Evolutionary conservation across 2,113 vertebrate species (phyloP).

Genomic region (Actinemys pallida): DNA sequence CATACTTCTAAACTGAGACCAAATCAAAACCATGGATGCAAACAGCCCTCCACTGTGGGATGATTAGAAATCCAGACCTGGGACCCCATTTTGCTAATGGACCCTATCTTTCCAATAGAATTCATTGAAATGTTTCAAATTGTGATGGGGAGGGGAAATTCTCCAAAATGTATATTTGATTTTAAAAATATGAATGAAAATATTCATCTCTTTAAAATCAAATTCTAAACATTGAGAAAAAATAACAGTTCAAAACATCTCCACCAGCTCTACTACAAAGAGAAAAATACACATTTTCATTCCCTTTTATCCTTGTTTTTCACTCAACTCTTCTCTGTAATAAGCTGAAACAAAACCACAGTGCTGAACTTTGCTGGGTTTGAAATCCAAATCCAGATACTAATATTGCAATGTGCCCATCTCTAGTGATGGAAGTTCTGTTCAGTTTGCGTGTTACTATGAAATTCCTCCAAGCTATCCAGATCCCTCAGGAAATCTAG

Average conservation of each 20-base stretch:
- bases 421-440: background rate
- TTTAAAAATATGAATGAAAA: background rate
- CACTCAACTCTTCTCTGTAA: background rate
- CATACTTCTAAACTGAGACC: background rate
- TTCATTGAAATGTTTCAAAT: background rate
- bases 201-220: background rate
- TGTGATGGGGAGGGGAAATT: background rate
- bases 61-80: too few species aligned
- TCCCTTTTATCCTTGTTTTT: background rate
- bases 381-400: background rate
- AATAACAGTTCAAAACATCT: background rate
- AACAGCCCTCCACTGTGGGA: background rate
- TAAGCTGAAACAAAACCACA: background rate
- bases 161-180: background rate
- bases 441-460: background rate
- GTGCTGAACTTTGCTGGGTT: background rate
- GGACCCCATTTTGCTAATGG: background rate
- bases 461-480: background rate
- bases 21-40: background rate
- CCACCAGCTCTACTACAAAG: background rate
- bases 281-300: background rate
- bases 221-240: background rate
- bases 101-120: background rate
- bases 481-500: background rate
- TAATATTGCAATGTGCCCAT: background rate